These are phyloP conservation scores for Cyclophora albipunctata DNA, from an alignment of 2,888 invertebrate genomes.

Conservation along the genomic window DNA sequence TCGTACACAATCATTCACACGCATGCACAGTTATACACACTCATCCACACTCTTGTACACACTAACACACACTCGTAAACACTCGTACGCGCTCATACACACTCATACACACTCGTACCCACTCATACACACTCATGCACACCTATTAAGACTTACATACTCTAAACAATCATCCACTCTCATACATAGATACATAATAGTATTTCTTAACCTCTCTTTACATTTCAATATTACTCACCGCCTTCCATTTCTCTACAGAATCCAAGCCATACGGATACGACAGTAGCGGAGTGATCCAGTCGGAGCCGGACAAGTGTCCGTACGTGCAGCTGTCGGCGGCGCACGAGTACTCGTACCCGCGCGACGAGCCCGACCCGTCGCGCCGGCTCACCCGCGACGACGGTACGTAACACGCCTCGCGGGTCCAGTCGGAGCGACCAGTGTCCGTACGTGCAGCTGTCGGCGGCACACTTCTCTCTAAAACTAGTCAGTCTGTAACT, in stretches of 20 bases:
- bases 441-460: background rate
- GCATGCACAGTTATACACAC: too few relatives aligned
- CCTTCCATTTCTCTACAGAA: conserved; percentile 29
- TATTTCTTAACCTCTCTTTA: background rate
- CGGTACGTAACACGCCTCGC: conserved; percentile 28
- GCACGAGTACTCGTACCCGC: conserved; percentile 92
- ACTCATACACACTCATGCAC: too few relatives aligned
- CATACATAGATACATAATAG: background rate
- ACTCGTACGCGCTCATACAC: too few relatives aligned
- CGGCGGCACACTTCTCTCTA: background rate
- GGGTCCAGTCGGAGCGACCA: background rate
- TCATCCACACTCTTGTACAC: too few relatives aligned
- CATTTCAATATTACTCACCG: too few relatives aligned
- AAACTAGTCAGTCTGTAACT: background rate
- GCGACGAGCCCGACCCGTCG: conserved; percentile 60
- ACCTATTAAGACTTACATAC: too few relatives aligned
- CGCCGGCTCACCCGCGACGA: conserved; percentile 53
- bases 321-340: conserved; percentile 89
- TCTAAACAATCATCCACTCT: background rate
- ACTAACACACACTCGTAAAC: too few relatives aligned
- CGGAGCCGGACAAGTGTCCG: conserved; percentile 81
- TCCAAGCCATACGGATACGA: conserved; percentile 34
- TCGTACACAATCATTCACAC: too few relatives aligned
- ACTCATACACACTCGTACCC: too few relatives aligned
- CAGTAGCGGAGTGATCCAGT: conserved; percentile 34